Evolutionary conservation across 1,140 invertebrate genomes (phyloP).

Genomic region (Amphibalanus amphitrite): DNA sequence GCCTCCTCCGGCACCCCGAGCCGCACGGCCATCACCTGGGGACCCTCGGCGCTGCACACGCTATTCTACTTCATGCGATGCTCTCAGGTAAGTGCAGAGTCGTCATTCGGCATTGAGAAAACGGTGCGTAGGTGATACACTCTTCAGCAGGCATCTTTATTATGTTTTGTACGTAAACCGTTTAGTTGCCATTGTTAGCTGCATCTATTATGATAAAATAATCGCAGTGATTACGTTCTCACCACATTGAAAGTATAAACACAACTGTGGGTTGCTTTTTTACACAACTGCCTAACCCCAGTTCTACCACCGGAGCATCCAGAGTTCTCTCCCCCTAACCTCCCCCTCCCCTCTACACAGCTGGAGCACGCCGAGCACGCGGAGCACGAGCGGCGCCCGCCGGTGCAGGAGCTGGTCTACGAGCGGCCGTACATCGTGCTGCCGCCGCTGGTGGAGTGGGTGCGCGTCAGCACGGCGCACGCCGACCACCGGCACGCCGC

Average conservation of each 20-base stretch:
- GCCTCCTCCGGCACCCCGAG: slow-evolving; percentile 22
- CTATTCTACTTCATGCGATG: slow-evolving; percentile 82
- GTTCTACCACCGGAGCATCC: no score
- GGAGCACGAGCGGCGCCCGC: slow-evolving; percentile 21
- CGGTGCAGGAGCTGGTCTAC: slow-evolving; percentile 59
- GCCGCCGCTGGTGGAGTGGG: slow-evolving; percentile 72
- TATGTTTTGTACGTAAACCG: no score
- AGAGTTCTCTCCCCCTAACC: no score
- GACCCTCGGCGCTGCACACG: slow-evolving; percentile 46
- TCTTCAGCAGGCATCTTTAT: no score
- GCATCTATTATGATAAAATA: no score
- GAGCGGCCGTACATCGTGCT: slow-evolving; percentile 69
- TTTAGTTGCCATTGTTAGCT: no score
- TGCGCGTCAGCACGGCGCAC: slow-evolving; percentile 60
- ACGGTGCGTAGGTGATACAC: no score
- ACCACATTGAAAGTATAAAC: no score
- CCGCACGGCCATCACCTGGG: slow-evolving; percentile 25
- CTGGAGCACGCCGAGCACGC: slow-evolving; percentile 40
- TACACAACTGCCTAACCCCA: no score
- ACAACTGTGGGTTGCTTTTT: no score
- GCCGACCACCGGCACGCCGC: slow-evolving; percentile 54
- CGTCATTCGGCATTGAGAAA: not conserved
- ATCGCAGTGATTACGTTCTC: no score
- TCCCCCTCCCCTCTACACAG: slow-evolving; percentile 27
- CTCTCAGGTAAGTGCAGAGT: slow-evolving; percentile 42